phyloP scores from a whole-genome alignment of 2,797 vertebrate genomes.

The Smutsia temminckii region DNA sequence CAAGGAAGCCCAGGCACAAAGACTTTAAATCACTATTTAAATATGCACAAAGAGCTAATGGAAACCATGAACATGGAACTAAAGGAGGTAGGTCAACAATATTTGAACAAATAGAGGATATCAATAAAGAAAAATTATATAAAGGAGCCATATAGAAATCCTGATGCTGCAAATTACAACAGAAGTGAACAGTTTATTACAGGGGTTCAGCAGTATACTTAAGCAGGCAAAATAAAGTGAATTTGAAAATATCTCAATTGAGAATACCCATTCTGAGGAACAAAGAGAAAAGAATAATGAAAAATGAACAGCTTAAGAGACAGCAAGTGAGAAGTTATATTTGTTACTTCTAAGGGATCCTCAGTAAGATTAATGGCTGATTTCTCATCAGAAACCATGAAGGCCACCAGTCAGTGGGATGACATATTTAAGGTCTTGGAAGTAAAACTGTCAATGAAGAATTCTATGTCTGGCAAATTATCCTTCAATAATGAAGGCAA shows the following conservation, averaged over 20 bases:
- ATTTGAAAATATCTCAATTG: neutral
- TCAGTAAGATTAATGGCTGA: neutral
- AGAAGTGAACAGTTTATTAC: neutral
- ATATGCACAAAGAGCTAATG: neutral
- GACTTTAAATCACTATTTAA: neutral
- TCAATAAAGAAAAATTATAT: neutral
- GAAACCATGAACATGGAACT: neutral
- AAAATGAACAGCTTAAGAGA: neutral
- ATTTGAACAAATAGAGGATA: neutral
- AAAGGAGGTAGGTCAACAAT: neutral
- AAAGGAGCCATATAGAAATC: neutral
- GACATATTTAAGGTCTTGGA: neutral
- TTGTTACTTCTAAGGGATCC: neutral
- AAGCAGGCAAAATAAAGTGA: neutral
- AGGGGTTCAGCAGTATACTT: neutral
- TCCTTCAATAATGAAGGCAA: neutral
- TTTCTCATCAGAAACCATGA: neutral
- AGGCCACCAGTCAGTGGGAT: neutral
- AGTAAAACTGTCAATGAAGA: neutral
- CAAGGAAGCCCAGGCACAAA: neutral
- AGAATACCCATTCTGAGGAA: neutral
- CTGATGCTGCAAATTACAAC: neutral
- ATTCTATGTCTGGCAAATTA: neutral
- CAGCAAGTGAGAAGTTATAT: neutral
- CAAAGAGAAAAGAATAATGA: neutral